Evolutionary conservation across 1,140 invertebrate genomes (phyloP), one percentile per base, ranked within the genome.

Genomic region (Heterodera schachtii): DNA sequence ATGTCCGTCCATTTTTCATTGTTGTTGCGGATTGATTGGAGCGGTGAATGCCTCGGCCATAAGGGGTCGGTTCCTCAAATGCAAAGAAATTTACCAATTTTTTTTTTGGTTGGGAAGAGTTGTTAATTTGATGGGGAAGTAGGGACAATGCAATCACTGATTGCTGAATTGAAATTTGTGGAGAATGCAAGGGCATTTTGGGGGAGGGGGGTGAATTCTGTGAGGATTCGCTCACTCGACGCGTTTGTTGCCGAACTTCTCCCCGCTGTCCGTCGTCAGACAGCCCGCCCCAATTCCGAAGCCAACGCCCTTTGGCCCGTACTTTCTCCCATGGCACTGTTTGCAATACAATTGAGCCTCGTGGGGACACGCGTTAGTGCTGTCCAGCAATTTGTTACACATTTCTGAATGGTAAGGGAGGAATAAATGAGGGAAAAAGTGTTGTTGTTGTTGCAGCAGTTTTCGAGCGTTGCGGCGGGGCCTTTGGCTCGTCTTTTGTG

Each of bases 281-380:
- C 95, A 95, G 81, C 96, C 97, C 90, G 97, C 97, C 88, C 97
- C 97, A 90, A 95, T 95, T 84, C 97, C 97, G 91, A 98, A 99
- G 86, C 97, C 96, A 84, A 96, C 95, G 77, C 96, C 96, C 90
- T 95, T 96, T n/a, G 96, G 95, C 67, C 96, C 96, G 90, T 94
- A 98, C 90, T 95, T 94, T 82, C 94, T 93, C 73, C 94, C 94
- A 91, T 98, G 96, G 91, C 96, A 98, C 80, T 94, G 92, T 88
- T 94, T 93, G 92, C 96, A 98, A 92, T 95, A 98, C 87, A 98
- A 94, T 88, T 96, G 94, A 81, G 94, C 94, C 90, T 96, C 82
- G 43, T 83, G 74, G 41, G 78, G 78, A 76, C 95, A 95, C 74
- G 95, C 92, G 87, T 95, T 96, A 83, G 95, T 96, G 88, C 94